Evolutionary conservation across 2,888 invertebrate species (phyloP), one percentile per base, ranked within the genome.

Genomic region (Nomada ruficornis): DNA sequence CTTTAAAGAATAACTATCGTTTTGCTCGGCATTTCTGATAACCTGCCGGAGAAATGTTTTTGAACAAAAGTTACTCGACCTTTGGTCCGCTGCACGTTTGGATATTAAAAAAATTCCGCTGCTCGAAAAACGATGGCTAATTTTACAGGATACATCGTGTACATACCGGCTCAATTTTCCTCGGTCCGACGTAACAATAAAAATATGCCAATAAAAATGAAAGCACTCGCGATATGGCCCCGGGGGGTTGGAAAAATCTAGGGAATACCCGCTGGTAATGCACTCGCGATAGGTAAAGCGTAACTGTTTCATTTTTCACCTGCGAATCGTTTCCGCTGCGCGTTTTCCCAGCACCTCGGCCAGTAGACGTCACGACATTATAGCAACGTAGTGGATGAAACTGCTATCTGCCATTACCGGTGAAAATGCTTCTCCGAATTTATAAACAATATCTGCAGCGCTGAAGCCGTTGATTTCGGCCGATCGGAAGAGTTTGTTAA

Each of bases 171-270:
- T 73, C 86, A 68, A 86, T 86, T 82, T 80, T 68, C 73, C 77
- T 36, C 64, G 47, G 55, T 29, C 55, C 42, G 78, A 70, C 69
- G 72, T 72, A 80, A 77, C 82, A 80, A 82, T 84, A 84, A 86
- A 86, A 84, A 81, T 85, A 81, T 85, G 65, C 64, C 78, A 68
- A 85, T 77, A 73, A 73, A 55, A 64, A 36, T 64, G 36, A 64
- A 50, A 47, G 52, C 69, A 10, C 15, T n/a, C 47, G 65, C 36
- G 4, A 60, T 57, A 71, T 63, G 44, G 52, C 57, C 52, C 55
- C 13, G 11, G 26, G 20, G 44, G 68, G 63, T 76, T 54, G 62
- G 80, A 64, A 72, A 65, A 80, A 63, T 76, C 64, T 26, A 42
- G 10, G 36, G 55, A 23, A 42, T 18, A 44, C 59, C 26, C 47